Conservation (phyloP, 2,797 vertebrate species). For the Circus cinereus region DNA sequence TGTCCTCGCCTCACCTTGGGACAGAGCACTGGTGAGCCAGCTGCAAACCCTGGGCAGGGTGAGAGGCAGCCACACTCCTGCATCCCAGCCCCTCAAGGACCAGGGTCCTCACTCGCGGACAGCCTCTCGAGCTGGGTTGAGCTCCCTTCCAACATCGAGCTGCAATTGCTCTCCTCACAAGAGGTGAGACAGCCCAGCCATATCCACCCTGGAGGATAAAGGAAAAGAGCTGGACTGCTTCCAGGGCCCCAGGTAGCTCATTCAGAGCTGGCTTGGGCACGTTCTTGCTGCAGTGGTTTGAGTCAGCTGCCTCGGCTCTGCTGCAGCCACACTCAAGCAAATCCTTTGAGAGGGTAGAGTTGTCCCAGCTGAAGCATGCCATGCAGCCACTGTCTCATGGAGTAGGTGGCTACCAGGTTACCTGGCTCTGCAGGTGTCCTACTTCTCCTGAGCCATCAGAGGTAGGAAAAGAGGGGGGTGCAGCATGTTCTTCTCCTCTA, state of each 20-base stretch:
- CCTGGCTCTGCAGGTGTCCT: not conserved
- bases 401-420: not conserved
- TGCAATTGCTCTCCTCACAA: not conserved
- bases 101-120: fast-evolving
- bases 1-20: not conserved
- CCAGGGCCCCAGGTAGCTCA: not conserved
- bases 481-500: not conserved
- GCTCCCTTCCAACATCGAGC: not conserved
- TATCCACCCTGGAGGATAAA: not conserved
- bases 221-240: not conserved
- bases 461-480: not conserved
- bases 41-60: not conserved
- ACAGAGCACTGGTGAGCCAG: not conserved
- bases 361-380: not conserved
- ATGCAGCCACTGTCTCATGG: not conserved
- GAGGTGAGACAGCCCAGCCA: not conserved
- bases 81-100: not conserved
- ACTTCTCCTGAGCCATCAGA: not conserved
- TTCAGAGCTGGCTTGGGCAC: not conserved
- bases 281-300: not conserved
- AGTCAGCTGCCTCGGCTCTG: not conserved
- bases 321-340: not conserved
- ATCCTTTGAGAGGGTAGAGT: not conserved
- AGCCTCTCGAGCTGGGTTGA: not conserved
- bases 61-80: not conserved